Conservation (phyloP, 2,888 invertebrate genomes). For the Lasioglossum leucozonium region DNA sequence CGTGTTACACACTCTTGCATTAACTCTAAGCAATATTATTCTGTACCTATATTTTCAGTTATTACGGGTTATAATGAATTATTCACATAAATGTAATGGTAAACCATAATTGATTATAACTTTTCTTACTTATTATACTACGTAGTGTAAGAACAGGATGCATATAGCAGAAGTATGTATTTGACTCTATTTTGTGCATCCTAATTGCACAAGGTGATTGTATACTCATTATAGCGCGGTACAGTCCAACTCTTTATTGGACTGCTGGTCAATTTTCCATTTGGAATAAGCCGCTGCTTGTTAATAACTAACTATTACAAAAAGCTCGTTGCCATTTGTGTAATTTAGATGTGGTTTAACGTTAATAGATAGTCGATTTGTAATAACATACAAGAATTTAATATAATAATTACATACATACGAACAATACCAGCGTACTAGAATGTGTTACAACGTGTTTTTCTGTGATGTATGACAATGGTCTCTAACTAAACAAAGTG, state of each 20-base stretch:
- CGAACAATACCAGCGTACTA: slow-evolving; percentile 10
- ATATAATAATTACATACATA: slow-evolving; percentile 12
- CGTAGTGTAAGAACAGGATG: slow-evolving; percentile 11
- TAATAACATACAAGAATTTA: slow-evolving; percentile 16
- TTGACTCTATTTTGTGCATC: slow-evolving; percentile 17
- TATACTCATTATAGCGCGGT: slow-evolving; percentile 19
- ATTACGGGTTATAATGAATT: slow-evolving; percentile 5
- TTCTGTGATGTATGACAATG: slow-evolving; percentile 2
- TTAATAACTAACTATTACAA: slow-evolving; percentile 10
- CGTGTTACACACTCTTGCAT: not conserved
- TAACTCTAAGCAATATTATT: slow-evolving; percentile 13
- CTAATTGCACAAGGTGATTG: slow-evolving; percentile 18
- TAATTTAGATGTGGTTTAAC: slow-evolving; percentile 19
- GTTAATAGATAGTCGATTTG: slow-evolving; percentile 14
- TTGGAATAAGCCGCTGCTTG: slow-evolving; percentile 8
- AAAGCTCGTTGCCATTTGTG: slow-evolving; percentile 16
- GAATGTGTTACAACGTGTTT: slow-evolving; percentile 11
- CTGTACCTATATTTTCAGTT: not conserved
- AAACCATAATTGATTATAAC: not conserved
- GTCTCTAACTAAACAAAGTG: slow-evolving; percentile 7
- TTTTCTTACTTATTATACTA: slow-evolving; percentile 13
- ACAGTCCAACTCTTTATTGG: not conserved
- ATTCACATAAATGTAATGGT: slow-evolving; percentile 2
- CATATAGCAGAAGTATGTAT: slow-evolving; percentile 9
- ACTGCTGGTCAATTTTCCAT: slow-evolving; percentile 13